Percentiles rank a stretch among this genome's conserved stretches.
Evolutionary conservation across 2,888 invertebrate genomes (phyloP).

Genomic region (Eudasyphora cyanicolor): DNA sequence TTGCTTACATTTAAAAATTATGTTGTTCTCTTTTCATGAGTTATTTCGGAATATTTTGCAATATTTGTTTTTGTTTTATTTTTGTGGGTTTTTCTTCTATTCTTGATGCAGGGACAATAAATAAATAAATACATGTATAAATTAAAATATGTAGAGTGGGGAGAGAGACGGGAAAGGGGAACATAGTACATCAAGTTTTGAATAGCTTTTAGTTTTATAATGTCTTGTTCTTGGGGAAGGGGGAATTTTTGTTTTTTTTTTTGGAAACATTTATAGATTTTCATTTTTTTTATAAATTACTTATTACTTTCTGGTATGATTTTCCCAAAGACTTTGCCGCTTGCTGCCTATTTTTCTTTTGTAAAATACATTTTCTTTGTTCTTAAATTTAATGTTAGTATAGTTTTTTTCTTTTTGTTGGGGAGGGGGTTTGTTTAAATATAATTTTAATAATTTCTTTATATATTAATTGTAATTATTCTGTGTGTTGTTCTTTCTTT

Average conservation of each 20-base stretch:
- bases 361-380: slow-evolving; percentile 25
- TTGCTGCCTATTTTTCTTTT: slow-evolving; percentile 1
- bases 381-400: slow-evolving; percentile 25
- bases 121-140: slow-evolving; percentile 11
- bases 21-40: neutral
- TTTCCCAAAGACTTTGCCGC: neutral
- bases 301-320: slow-evolving; percentile 14
- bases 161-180: neutral
- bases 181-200: slow-evolving; percentile 52
- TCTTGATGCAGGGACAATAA: neutral
- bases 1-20: slow-evolving; percentile 27
- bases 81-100: neutral
- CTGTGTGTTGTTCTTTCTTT: slow-evolving; percentile 35
- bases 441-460: slow-evolving; percentile 37
- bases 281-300: slow-evolving; percentile 36
- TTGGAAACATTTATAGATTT: slow-evolving; percentile 59
- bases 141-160: neutral
- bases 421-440: slow-evolving; percentile 35
- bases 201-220: neutral
- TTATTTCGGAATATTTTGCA: slow-evolving; percentile 4
- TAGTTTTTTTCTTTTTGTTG: slow-evolving; percentile 12
- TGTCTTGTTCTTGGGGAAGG: neutral
- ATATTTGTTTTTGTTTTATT: slow-evolving; percentile 1
- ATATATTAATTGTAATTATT: slow-evolving; percentile 43
- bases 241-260: slow-evolving; percentile 6